These are phyloP conservation scores for Drosophila malerkotliana DNA, from an alignment of 1,140 invertebrate species.

Conservation along the genomic window DNA sequence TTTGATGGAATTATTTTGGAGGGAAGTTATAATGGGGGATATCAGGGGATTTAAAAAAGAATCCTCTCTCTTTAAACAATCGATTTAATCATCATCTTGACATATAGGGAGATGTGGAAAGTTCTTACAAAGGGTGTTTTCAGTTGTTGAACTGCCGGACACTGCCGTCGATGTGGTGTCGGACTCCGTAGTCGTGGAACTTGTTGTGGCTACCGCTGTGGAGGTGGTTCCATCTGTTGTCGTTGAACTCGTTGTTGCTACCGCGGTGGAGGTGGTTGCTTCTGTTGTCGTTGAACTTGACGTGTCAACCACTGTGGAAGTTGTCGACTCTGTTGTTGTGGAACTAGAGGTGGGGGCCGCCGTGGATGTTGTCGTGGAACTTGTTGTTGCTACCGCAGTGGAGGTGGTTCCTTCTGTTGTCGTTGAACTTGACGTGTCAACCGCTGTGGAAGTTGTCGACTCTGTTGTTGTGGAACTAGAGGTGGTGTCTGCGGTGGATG, in stretches of 20 bases:
- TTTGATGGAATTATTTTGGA: neutral
- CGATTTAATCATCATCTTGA: neutral
- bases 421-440: neutral
- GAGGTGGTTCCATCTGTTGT: neutral
- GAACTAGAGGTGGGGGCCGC: too few relatives aligned
- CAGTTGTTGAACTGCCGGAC: neutral
- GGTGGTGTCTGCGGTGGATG: neutral
- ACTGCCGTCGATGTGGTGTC: too few relatives aligned
- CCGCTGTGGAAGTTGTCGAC: neutral
- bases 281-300: neutral
- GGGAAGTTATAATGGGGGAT: too few relatives aligned
- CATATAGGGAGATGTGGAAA: neutral
- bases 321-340: neutral
- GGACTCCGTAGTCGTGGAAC: too few relatives aligned
- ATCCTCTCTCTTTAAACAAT: neutral
- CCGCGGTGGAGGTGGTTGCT: neutral
- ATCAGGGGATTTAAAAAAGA: too few relatives aligned
- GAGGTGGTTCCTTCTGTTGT: neutral
- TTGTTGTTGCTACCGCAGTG: neutral
- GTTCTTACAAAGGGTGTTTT: neutral
- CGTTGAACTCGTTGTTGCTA: neutral
- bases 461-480: neutral
- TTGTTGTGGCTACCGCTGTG: neutral
- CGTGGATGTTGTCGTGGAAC: neutral
- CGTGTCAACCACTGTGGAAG: neutral